Conservation (phyloP, 2,888 invertebrate genomes). For the Cataglyphis rosenhaueri region DNA sequence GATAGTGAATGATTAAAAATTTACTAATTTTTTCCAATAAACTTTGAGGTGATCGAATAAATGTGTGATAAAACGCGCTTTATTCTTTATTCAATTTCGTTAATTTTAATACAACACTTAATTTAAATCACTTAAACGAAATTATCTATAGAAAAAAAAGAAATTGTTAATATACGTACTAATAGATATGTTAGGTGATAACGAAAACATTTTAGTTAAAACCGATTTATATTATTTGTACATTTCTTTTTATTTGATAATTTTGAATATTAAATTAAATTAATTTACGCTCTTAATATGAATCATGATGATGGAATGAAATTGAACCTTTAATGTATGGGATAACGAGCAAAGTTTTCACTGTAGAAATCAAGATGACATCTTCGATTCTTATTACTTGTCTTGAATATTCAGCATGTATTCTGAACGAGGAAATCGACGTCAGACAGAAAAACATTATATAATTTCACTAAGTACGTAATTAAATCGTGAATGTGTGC, state of each 20-base stretch:
- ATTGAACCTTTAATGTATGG: constrained; percentile 63
- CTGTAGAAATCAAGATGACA: not conserved
- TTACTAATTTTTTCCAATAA: not conserved
- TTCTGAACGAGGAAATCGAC: not conserved
- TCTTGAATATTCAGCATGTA: not conserved
- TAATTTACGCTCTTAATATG: constrained; percentile 65
- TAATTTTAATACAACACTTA: not conserved
- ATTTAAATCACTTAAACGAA: too few relatives aligned
- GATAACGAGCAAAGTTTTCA: not conserved
- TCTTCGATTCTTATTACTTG: not conserved
- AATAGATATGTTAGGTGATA: not conserved
- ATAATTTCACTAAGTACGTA: too few relatives aligned
- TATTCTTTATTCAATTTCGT: not conserved
- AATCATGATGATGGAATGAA: constrained; percentile 67
- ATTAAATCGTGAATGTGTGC: too few relatives aligned
- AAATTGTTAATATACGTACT: too few relatives aligned
- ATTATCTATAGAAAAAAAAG: too few relatives aligned
- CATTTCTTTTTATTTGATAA: constrained; percentile 9
- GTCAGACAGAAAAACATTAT: not conserved
- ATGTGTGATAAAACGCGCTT: not conserved
- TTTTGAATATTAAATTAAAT: constrained; percentile 67
- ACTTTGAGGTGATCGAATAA: not conserved
- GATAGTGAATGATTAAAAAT: not conserved
- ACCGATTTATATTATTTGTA: too few relatives aligned
- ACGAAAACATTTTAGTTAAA: not conserved